These are phyloP conservation scores for Koerneria pararmatus DNA, from an alignment of 2,888 invertebrate genomes.

Conservation along the genomic window DNA sequence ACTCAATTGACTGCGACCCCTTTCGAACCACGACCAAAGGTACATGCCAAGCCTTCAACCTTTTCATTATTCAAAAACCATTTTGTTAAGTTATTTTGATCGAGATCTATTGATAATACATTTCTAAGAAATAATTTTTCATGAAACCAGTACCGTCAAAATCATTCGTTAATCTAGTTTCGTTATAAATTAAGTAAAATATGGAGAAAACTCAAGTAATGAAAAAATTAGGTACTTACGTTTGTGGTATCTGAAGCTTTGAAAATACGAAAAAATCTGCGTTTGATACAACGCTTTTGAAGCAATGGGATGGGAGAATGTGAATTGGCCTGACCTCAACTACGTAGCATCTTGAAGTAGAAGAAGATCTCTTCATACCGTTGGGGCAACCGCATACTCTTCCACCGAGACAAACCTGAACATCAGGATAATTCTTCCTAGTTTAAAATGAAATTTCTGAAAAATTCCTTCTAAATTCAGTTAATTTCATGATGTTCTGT, in stretches of 20 bases:
- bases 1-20: slow-evolving; percentile 45
- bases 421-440: background rate
- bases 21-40: slow-evolving; percentile 55
- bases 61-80: too few species aligned
- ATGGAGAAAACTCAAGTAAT: too few species aligned
- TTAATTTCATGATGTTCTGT: too few species aligned
- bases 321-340: slow-evolving; percentile 37
- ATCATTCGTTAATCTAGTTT: too few species aligned
- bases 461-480: background rate
- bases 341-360: slow-evolving; percentile 46
- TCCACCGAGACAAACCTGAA: slow-evolving; percentile 53
- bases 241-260: too few species aligned
- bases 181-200: too few species aligned
- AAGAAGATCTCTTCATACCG: slow-evolving; percentile 49
- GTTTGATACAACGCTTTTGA: too few species aligned
- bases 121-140: background rate
- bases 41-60: slow-evolving; percentile 53
- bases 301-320: too few species aligned
- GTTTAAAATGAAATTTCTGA: background rate
- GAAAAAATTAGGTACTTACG: too few species aligned
- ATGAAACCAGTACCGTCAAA: too few species aligned
- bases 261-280: too few species aligned
- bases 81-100: too few species aligned
- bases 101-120: background rate
- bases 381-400: slow-evolving; percentile 55